Evolutionary conservation across 2,797 vertebrate species (phyloP).

Genomic region (Lacerta bilineata): DNA sequence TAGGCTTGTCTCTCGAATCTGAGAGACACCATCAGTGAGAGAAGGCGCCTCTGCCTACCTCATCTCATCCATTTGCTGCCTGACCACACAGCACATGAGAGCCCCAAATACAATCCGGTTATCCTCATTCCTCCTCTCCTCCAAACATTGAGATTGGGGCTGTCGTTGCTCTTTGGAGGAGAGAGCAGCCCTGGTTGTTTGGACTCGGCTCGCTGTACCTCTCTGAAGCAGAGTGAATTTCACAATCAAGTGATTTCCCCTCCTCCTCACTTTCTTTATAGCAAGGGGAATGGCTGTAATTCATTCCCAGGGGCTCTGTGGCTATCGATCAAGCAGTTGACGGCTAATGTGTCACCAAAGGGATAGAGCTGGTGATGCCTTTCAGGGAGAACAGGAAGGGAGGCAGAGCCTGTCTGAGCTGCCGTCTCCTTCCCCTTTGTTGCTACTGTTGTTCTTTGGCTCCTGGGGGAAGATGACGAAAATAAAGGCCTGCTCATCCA

Average conservation of each 20-base stretch:
- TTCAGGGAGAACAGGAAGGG: conserved; percentile 40
- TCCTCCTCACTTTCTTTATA: conserved; percentile 25
- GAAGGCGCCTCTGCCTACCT: too few relatives aligned
- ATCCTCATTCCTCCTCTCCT: background rate
- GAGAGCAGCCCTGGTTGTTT: too few relatives aligned
- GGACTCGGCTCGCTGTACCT: too few relatives aligned
- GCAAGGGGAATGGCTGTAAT: conserved; percentile 48
- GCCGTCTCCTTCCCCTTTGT: conserved; percentile 4
- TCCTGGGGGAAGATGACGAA: conserved; percentile 42
- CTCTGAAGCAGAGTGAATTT: too few relatives aligned
- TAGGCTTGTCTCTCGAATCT: too few relatives aligned
- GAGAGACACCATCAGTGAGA: too few relatives aligned
- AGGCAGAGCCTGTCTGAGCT: conserved; percentile 30
- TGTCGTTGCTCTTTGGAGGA: too few relatives aligned
- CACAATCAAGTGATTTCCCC: conserved; percentile 22
- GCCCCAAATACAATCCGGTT: background rate
- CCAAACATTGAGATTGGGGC: too few relatives aligned
- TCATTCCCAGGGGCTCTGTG: conserved; percentile 38
- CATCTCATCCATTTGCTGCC: too few relatives aligned
- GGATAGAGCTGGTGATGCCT: conserved; percentile 29
- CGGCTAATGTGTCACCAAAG: conserved; percentile 53
- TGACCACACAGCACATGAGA: background rate
- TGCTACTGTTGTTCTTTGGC: conserved; percentile 4
- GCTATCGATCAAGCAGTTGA: conserved; percentile 49
- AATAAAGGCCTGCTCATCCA: conserved; percentile 55